Conservation (phyloP, 2,113 vertebrate genomes). For the Podarcis cretensis region DNA sequence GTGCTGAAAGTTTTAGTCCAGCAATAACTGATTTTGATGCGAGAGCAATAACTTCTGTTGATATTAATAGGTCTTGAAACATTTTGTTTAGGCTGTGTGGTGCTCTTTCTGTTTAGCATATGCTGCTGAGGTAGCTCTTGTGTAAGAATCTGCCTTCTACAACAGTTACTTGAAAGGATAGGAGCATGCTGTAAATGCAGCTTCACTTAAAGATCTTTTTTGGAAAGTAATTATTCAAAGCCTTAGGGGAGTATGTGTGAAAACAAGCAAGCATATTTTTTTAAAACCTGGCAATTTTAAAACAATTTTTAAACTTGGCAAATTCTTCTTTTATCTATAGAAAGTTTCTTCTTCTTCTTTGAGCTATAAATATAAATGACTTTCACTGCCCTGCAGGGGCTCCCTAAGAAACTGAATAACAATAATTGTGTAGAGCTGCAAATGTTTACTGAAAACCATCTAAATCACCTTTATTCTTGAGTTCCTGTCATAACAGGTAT, state of each 20-base stretch:
- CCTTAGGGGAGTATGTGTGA: background rate
- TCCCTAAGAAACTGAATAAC: conserved; percentile 21
- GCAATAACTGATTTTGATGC: background rate
- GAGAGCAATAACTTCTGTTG: background rate
- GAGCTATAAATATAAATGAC: conserved; percentile 44
- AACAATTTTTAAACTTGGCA: background rate
- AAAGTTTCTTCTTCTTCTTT: conserved; percentile 15
- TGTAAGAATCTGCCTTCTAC: background rate
- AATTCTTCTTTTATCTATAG: background rate
- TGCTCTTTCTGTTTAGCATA: background rate
- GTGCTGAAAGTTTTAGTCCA: background rate
- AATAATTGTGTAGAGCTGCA: conserved; percentile 35
- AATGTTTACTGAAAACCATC: conserved; percentile 19
- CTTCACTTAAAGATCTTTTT: conserved; percentile 25
- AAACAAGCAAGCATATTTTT: conserved; percentile 13
- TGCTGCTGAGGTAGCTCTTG: background rate
- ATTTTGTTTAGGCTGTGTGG: background rate
- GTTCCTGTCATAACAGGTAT: background rate
- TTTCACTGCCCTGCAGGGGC: background rate
- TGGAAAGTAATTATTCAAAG: conserved; percentile 1
- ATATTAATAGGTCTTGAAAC: background rate
- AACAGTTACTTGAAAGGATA: background rate
- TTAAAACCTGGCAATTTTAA: background rate
- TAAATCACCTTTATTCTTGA: background rate
- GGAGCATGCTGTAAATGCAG: conserved; percentile 28